These are phyloP conservation scores for Eueides isabella DNA, from an alignment of 1,140 invertebrate species.

Conservation along the genomic window DNA sequence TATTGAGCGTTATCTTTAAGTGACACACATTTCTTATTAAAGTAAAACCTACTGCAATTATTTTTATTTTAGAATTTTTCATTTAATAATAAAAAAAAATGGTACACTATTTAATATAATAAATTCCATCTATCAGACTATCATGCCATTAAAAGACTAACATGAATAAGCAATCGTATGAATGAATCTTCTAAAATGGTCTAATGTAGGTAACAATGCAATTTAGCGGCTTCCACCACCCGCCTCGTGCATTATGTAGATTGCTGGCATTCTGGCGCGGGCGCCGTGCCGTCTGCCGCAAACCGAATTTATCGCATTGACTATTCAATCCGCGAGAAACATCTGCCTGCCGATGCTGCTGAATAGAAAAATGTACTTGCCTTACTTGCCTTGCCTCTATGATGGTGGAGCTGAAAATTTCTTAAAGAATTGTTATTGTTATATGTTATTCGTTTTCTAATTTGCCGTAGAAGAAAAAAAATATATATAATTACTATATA, in stretches of 20 bases:
- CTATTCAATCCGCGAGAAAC: conserved; percentile 69
- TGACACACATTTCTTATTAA: no score
- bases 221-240: conserved; percentile 56
- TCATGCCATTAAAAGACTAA: not conserved
- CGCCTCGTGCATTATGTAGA: conserved; percentile 74
- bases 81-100: no score
- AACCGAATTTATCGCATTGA: conserved; percentile 76
- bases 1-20: no score
- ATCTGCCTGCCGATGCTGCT: conserved; percentile 59
- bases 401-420: conserved; percentile 42
- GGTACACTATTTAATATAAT: no score
- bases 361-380: conserved; percentile 62
- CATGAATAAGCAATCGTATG: conserved; percentile 15
- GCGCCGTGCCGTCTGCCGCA: conserved; percentile 56
- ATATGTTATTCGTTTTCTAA: no score
- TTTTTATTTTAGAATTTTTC: no score
- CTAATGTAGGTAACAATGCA: conserved; percentile 60
- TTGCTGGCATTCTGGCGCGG: conserved; percentile 55
- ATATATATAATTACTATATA: no score
- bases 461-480: no score
- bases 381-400: conserved; percentile 3
- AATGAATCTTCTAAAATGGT: conserved; percentile 16
- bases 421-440: not conserved
- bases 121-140: no score
- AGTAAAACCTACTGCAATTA: no score